Base-by-base conservation (phyloP, 2,797 vertebrate species). In the Spheniscus humboldti region DNA sequence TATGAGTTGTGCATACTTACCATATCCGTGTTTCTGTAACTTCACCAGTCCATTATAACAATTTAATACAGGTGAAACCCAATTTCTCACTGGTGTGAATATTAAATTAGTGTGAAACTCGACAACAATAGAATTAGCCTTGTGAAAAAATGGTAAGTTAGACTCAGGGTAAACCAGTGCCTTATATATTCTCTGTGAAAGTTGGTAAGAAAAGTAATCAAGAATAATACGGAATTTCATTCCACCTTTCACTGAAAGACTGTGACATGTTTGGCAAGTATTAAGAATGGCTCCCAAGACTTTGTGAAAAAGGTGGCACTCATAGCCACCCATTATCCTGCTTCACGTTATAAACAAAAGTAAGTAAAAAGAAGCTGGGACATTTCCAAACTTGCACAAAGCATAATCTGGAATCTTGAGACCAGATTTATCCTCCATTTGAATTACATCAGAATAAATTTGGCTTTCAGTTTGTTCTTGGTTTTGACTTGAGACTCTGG, bases 391-490 rank as follows among this genome's bases (percentile, higher is more conserved):
- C 68, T 85, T 82, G 48, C 60, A 79, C 79, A 96, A 88, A 94
- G 39, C 68, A 31, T 85, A 75, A 67, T 74, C 85, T 86, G 62
- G 53, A 94, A 72, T 94, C 87, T 90, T 90, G 90, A 91, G 79
- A 79, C 86, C 59, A 75, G 88, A 94, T 96, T 96, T 91, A 75
- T 90, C 66, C 60, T 88, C 37, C 53, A 31, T 75, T 95, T 78
- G 79, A 95, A 91, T 88, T 88, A 84, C 91, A 94, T 84, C 76
- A 92, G 85, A 94, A 84, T 92, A 88, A 94, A 95, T 92, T 53
- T 96, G 90, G 86, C 86, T 92, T 89, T 95, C 86, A 56, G 20
- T 88, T 94, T 93, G 19, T 91, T 85, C 90, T 96, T 92, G 73
- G 43, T 92, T 94, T 95, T 84, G 74, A 86, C 67, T 91, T 62